Conservation (phyloP, 2,113 vertebrate species). For the Chunga burmeisteri region DNA sequence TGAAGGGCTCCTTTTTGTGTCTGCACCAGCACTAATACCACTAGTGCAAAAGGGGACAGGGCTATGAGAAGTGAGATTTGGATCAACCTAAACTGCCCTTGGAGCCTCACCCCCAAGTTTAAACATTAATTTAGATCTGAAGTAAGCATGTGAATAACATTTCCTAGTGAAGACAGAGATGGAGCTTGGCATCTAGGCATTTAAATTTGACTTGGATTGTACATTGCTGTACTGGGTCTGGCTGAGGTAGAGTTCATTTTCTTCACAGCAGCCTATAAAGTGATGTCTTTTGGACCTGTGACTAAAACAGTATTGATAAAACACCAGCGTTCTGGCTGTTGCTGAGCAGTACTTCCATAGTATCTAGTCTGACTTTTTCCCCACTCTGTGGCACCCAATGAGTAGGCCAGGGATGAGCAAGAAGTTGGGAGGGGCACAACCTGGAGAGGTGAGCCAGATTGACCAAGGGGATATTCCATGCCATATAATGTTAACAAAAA, state of each 20-base stretch:
- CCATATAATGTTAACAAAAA: rapidly evolving
- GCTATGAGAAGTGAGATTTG: not conserved
- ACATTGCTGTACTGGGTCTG: not conserved
- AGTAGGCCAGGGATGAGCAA: not conserved
- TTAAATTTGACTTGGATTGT: not conserved
- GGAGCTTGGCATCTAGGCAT: not conserved
- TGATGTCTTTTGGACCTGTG: not conserved
- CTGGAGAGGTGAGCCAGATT: not conserved
- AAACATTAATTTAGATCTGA: not conserved
- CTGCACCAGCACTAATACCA: not conserved
- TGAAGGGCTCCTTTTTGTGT: not conserved
- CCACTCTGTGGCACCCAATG: rapidly evolving
- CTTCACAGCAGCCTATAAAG: not conserved
- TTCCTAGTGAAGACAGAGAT: not conserved
- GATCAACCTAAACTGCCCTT: not conserved
- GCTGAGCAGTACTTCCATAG: not conserved
- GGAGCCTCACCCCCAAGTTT: not conserved
- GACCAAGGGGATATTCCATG: not conserved
- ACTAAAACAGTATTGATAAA: not conserved
- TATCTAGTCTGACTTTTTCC: not conserved
- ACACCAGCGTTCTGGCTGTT: not conserved
- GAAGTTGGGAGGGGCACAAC: not conserved
- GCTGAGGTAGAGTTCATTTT: not conserved
- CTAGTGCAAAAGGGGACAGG: not conserved
- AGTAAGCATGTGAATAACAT: not conserved